Evolutionary conservation across 92 coral and sea anemone species (phyloP).

Genomic region (Palythoa grandiflora): DNA sequence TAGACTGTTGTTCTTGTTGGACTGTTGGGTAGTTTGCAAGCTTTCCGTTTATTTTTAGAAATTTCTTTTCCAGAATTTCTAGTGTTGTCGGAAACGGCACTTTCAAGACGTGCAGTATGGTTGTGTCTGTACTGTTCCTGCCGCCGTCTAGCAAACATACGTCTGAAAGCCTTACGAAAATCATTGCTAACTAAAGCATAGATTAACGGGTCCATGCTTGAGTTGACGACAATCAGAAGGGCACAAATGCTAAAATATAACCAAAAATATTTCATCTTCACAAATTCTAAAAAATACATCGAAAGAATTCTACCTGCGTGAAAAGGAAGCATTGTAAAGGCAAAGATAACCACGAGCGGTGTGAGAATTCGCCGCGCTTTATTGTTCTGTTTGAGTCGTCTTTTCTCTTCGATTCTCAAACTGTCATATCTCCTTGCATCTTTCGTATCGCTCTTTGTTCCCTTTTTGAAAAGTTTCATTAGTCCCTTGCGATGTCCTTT

Average conservation of each 20-base stretch:
- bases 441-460: background rate
- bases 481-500: background rate
- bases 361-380: constrained; percentile 42
- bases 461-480: background rate
- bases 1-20: constrained; percentile 8
- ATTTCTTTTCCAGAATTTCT: background rate
- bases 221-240: constrained; percentile 14
- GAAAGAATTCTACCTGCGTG: background rate
- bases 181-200: constrained; percentile 36
- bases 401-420: constrained; percentile 32
- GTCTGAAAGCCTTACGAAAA: constrained; percentile 39
- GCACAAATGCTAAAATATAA: constrained; percentile 24
- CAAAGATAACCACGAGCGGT: constrained; percentile 24
- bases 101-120: background rate
- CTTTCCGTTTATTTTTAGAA: background rate
- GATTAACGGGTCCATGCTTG: constrained; percentile 33
- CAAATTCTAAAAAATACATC: background rate
- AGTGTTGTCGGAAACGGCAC: background rate
- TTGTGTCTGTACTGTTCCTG: background rate
- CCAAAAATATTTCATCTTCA: background rate
- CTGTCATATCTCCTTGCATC: background rate
- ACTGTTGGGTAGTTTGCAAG: background rate
- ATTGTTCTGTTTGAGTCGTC: constrained; percentile 34
- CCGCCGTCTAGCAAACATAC: background rate
- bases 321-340: constrained; percentile 11